Evolutionary conservation across 2,888 invertebrate genomes (phyloP).

Genomic region (Tridacna gigas): DNA sequence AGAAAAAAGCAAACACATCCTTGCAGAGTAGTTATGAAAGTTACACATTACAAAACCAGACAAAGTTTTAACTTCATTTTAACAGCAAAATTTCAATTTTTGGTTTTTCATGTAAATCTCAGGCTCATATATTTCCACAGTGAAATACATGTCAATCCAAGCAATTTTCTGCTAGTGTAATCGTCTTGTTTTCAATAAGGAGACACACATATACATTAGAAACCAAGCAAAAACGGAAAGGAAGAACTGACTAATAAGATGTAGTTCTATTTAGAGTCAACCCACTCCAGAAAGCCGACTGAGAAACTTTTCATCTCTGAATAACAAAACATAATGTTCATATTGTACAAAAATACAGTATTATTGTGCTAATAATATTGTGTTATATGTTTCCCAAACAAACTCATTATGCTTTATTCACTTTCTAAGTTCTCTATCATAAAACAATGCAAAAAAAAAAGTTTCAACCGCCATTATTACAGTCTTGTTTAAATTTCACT

Average conservation of each 20-base stretch:
- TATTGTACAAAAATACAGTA: conserved; percentile 54
- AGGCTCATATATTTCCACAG: too few relatives aligned
- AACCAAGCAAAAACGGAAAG: neutral
- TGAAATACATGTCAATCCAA: neutral
- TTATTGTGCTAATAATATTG: conserved; percentile 25
- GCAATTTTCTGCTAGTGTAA: neutral
- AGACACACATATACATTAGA: conserved; percentile 1
- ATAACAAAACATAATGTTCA: conserved; percentile 12
- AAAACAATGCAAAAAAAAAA: conserved; percentile 24
- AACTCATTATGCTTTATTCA: conserved; percentile 60
- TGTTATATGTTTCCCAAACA: conserved; percentile 14
- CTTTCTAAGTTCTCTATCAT: conserved; percentile 7
- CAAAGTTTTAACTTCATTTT: too few relatives aligned
- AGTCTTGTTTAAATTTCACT: conserved; percentile 1
- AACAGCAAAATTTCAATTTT: too few relatives aligned
- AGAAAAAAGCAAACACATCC: too few relatives aligned
- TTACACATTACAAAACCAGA: too few relatives aligned
- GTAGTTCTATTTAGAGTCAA: conserved; percentile 61
- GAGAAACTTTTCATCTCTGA: conserved; percentile 11
- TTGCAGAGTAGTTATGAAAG: too few relatives aligned
- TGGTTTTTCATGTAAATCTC: too few relatives aligned
- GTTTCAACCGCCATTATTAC: conserved; percentile 23
- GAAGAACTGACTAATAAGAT: conserved; percentile 10
- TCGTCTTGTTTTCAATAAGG: neutral
- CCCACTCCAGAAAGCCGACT: conserved; percentile 48